phyloP scores from a whole-genome alignment of 2,113 vertebrate species.

The Cyprinodon brontotheroides region DNA sequence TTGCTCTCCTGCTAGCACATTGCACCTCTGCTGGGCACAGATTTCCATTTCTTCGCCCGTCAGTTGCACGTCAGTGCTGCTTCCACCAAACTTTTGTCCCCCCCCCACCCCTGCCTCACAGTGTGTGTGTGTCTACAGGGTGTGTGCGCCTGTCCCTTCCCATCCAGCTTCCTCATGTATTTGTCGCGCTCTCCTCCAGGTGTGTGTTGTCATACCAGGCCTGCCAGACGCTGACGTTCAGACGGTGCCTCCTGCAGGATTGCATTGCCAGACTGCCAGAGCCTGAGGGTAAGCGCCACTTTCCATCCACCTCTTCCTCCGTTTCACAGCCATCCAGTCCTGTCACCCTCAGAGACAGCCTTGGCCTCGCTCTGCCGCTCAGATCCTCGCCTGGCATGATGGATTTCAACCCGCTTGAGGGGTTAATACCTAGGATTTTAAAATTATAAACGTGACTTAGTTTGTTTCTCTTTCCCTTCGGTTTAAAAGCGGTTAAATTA shows the following conservation, averaged over 20 bases:
- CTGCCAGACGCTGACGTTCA: slow-evolving; percentile 93
- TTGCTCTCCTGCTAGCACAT: slow-evolving; percentile 12
- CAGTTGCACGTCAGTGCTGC: slow-evolving; percentile 32
- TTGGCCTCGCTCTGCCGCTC: slow-evolving; percentile 23
- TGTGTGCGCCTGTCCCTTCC: slow-evolving; percentile 27
- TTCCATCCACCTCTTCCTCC: slow-evolving; percentile 54
- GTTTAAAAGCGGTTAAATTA: no score
- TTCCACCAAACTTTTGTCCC: slow-evolving; percentile 39
- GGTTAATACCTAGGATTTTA: slow-evolving; percentile 5
- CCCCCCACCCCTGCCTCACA: not conserved
- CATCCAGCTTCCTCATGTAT: slow-evolving; percentile 51
- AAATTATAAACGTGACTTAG: slow-evolving; percentile 12
- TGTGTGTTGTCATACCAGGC: slow-evolving; percentile 95
- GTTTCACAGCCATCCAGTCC: slow-evolving; percentile 43
- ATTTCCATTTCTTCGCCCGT: slow-evolving; percentile 35
- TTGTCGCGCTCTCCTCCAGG: slow-evolving; percentile 78
- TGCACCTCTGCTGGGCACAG: slow-evolving; percentile 59
- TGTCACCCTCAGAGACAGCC: slow-evolving; percentile 63
- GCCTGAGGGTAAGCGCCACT: slow-evolving; percentile 87
- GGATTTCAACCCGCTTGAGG: slow-evolving; percentile 7
- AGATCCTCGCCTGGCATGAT: slow-evolving; percentile 27
- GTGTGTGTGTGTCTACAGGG: not conserved
- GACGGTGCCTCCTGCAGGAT: slow-evolving; percentile 93
- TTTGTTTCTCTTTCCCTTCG: not conserved
- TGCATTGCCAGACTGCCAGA: slow-evolving; percentile 89